These are phyloP conservation scores for Empidonax alnorum DNA, from an alignment of 2,113 vertebrate species.

Conservation along the genomic window DNA sequence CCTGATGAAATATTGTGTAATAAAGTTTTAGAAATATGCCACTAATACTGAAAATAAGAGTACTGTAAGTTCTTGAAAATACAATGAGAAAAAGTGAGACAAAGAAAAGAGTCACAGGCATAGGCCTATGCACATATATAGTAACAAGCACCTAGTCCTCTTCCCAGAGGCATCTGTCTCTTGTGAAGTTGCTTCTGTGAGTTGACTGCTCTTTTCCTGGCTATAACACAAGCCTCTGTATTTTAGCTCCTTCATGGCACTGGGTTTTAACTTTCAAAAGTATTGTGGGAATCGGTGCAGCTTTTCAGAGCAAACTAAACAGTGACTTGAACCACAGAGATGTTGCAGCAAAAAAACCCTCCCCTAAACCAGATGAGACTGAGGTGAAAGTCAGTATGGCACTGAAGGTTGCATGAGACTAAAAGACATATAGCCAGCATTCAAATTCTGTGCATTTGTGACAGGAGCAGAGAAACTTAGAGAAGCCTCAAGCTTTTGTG, in stretches of 20 bases:
- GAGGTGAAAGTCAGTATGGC: neutral
- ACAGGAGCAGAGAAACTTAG: neutral
- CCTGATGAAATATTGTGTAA: neutral
- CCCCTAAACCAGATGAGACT: neutral
- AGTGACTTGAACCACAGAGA: neutral
- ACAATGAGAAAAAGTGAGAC: neutral
- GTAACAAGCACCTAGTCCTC: neutral
- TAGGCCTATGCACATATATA: neutral
- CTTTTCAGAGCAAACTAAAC: neutral
- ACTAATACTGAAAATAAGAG: neutral
- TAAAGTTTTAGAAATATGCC: neutral
- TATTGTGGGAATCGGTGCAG: neutral
- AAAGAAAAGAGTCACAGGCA: neutral
- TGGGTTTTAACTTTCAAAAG: neutral
- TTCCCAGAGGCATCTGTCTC: neutral
- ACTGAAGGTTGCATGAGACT: neutral
- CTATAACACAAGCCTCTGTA: neutral
- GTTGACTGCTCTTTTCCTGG: neutral
- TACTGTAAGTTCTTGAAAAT: neutral
- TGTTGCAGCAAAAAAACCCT: neutral
- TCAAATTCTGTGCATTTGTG: neutral
- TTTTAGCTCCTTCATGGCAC: neutral
- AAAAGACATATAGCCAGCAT: neutral
- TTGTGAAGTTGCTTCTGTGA: neutral
- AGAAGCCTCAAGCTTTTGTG: neutral